Conservation (phyloP, 2,113 vertebrate genomes). For the Naja naja region DNA sequence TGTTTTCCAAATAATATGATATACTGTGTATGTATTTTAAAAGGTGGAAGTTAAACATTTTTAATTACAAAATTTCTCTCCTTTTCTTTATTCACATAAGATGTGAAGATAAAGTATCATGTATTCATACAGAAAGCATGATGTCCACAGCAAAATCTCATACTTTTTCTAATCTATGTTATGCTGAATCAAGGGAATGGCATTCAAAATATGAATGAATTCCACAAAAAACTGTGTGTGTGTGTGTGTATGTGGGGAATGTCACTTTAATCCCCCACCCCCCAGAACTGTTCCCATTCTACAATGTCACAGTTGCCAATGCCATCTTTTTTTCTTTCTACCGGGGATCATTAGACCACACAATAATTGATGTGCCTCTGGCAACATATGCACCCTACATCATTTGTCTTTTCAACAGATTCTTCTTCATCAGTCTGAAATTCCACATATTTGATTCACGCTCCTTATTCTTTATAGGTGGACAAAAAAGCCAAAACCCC, state of each 20-base stretch:
- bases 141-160: background rate
- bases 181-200: background rate
- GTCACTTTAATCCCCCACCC: background rate
- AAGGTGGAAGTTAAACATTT: background rate
- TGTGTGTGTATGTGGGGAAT: rapidly evolving
- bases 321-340: background rate
- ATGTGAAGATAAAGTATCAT: background rate
- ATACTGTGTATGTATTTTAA: background rate
- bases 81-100: background rate
- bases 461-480: background rate
- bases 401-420: background rate
- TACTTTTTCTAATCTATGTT: background rate
- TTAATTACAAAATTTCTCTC: background rate
- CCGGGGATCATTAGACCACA: background rate
- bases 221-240: background rate
- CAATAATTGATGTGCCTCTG: background rate
- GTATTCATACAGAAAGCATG: background rate
- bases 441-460: background rate
- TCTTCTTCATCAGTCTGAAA: background rate
- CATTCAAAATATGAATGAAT: background rate
- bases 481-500: background rate
- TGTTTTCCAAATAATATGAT: background rate
- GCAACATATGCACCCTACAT: background rate
- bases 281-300: background rate
- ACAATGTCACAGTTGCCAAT: background rate